A percentile compares a stretch with the other conserved stretches of the same genome.
These are phyloP conservation scores for Drosophila recens DNA, from an alignment of 2,888 invertebrate species.

Conservation along the genomic window DNA sequence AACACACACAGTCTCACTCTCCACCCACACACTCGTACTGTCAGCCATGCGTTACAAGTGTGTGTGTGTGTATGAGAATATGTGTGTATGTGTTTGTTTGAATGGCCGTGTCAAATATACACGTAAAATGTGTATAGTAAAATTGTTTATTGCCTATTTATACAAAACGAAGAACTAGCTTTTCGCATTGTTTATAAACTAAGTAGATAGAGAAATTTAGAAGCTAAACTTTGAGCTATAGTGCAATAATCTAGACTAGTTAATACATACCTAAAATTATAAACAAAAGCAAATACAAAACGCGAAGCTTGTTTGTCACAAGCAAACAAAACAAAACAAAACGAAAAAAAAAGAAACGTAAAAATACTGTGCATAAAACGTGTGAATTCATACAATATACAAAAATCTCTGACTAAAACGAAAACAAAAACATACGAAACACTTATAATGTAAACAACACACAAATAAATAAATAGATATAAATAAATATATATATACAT, in stretches of 20 bases:
- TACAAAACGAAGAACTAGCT: slow-evolving; percentile 34
- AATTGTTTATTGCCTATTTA: slow-evolving; percentile 58
- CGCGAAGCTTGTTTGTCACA: slow-evolving; percentile 40
- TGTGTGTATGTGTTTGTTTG: slow-evolving; percentile 6
- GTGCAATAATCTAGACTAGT: slow-evolving; percentile 64
- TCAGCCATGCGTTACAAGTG: slow-evolving; percentile 60
- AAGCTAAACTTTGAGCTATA: slow-evolving; percentile 53
- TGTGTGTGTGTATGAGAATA: slow-evolving; percentile 31
- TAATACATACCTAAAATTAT: slow-evolving; percentile 21
- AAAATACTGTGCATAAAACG: slow-evolving; percentile 72
- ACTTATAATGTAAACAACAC: slow-evolving; percentile 19
- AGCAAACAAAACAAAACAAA: slow-evolving; percentile 20
- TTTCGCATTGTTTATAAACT: slow-evolving; percentile 50
- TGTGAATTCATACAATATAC: slow-evolving; percentile 38
- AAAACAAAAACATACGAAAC: slow-evolving; percentile 9
- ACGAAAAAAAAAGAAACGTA: slow-evolving; percentile 2
- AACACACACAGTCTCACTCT: slow-evolving; percentile 18
- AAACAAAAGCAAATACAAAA: slow-evolving; percentile 22
- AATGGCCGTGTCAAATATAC: slow-evolving; percentile 8
- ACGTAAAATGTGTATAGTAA: slow-evolving; percentile 34
- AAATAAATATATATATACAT: slow-evolving; percentile 34
- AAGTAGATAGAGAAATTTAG: slow-evolving; percentile 48
- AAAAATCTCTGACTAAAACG: slow-evolving; percentile 23
- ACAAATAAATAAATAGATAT: slow-evolving; percentile 26
- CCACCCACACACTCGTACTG: slow-evolving; percentile 22